Evolutionary conservation across 2,888 invertebrate species (phyloP).

Genomic region (Diaprepes abbreviatus): DNA sequence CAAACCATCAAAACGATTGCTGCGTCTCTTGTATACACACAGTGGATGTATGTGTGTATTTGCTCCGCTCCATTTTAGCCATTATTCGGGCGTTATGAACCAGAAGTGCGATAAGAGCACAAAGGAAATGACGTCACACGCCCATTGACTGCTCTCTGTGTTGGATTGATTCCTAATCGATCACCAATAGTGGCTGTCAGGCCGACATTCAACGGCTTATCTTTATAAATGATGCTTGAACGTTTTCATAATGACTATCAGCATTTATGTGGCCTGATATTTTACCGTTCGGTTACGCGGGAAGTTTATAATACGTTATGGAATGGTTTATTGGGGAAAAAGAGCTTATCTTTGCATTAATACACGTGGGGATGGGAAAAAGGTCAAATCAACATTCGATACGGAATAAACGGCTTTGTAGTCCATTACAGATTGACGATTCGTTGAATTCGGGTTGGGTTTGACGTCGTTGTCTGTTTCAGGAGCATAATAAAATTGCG

Average conservation of each 20-base stretch:
- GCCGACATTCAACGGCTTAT: slow-evolving; percentile 65
- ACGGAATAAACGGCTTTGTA: slow-evolving; percentile 12
- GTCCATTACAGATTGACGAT: slow-evolving; percentile 37
- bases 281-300: slow-evolving; percentile 43
- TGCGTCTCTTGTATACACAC: slow-evolving; percentile 35
- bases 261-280: slow-evolving; percentile 45
- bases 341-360: slow-evolving; percentile 45
- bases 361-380: slow-evolving; percentile 23
- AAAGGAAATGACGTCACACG: slow-evolving; percentile 70
- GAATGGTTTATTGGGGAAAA: slow-evolving; percentile 47
- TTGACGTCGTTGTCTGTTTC: not conserved
- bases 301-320: slow-evolving; percentile 42
- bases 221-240: slow-evolving; percentile 68
- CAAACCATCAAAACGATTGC: slow-evolving; percentile 30
- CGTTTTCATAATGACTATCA: slow-evolving; percentile 64
- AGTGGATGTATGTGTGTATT: slow-evolving; percentile 52
- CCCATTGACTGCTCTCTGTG: slow-evolving; percentile 67
- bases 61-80: slow-evolving; percentile 62
- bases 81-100: slow-evolving; percentile 69
- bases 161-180: slow-evolving; percentile 68
- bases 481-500: not conserved
- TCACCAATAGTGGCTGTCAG: slow-evolving; percentile 65
- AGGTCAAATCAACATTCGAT: slow-evolving; percentile 32
- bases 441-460: slow-evolving; percentile 48
- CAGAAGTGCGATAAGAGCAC: slow-evolving; percentile 68